phyloP scores from a whole-genome alignment of 1,140 invertebrate species.

The Drosophila nigromelanica region DNA sequence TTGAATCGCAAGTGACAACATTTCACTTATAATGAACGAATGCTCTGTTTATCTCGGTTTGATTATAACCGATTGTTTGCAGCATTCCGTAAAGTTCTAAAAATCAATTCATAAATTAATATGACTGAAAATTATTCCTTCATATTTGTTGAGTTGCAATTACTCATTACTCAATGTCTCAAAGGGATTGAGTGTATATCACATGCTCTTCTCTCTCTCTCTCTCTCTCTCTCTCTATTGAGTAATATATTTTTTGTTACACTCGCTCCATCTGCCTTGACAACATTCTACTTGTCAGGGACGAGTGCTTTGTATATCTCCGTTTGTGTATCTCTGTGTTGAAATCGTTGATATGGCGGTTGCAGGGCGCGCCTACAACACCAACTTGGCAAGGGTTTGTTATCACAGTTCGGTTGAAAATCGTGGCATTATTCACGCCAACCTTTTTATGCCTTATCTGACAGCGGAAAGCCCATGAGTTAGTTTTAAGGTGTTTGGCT shows the following conservation, averaged over 20 bases:
- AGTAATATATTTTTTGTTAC: no score
- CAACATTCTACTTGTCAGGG: background rate
- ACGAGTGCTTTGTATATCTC: background rate
- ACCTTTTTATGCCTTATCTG: conserved; percentile 7
- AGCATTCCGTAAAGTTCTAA: no score
- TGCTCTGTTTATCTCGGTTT: no score
- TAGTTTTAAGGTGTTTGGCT: conserved; percentile 7
- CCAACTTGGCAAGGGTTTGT: background rate
- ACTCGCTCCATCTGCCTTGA: background rate
- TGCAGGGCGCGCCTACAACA: background rate
- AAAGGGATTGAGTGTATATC: background rate
- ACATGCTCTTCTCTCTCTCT: no score
- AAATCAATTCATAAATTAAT: no score
- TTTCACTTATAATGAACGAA: no score
- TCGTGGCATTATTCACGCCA: conserved; percentile 26
- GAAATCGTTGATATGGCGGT: conserved; percentile 2
- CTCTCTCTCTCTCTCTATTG: no score
- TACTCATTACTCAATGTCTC: no score
- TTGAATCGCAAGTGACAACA: no score
- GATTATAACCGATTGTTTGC: no score
- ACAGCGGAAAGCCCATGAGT: conserved; percentile 24
- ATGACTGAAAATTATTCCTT: no score
- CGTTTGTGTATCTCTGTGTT: background rate
- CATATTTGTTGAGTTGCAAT: no score
- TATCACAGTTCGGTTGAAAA: conserved; percentile 6